A percentile compares a stretch with the other conserved stretches of the same genome.
Evolutionary conservation across 1,140 invertebrate genomes (phyloP).

Genomic region (Archivesica marissinica): DNA sequence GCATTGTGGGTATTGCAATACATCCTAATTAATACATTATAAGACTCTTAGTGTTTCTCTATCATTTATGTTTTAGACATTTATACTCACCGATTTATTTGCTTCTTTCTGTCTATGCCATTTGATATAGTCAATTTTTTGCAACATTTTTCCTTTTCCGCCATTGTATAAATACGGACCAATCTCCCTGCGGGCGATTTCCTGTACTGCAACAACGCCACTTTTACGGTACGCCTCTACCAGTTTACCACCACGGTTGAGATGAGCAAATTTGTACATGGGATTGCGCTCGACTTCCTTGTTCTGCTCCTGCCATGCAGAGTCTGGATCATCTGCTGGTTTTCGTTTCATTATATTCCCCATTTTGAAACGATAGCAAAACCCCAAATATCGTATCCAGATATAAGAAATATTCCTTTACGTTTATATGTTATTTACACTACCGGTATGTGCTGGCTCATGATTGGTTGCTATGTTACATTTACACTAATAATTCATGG

Average conservation of each 20-base stretch:
- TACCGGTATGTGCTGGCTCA: not conserved
- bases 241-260: conserved; percentile 87
- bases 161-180: conserved; percentile 94
- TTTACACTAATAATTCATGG: not conserved
- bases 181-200: conserved; percentile 94
- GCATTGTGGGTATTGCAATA: too few relatives aligned
- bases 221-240: conserved; percentile 91
- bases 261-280: conserved; percentile 84
- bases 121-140: conserved; percentile 94
- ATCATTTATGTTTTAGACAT: not conserved
- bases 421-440: not conserved
- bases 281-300: conserved; percentile 84
- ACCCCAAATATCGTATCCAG: not conserved
- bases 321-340: conserved; percentile 74
- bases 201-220: conserved; percentile 89
- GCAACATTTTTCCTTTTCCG: conserved; percentile 94
- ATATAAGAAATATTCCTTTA: not conserved
- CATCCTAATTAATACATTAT: too few relatives aligned
- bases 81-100: conserved; percentile 9
- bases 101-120: conserved; percentile 88
- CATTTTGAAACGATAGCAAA: conserved; percentile 36
- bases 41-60: too few relatives aligned
- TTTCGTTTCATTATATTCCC: conserved; percentile 65
- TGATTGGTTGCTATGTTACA: not conserved
- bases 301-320: conserved; percentile 85